Evolutionary conservation across 2,888 invertebrate species (phyloP), one percentile per base, ranked within the genome.

Genomic region (Monopis laevigella): DNA sequence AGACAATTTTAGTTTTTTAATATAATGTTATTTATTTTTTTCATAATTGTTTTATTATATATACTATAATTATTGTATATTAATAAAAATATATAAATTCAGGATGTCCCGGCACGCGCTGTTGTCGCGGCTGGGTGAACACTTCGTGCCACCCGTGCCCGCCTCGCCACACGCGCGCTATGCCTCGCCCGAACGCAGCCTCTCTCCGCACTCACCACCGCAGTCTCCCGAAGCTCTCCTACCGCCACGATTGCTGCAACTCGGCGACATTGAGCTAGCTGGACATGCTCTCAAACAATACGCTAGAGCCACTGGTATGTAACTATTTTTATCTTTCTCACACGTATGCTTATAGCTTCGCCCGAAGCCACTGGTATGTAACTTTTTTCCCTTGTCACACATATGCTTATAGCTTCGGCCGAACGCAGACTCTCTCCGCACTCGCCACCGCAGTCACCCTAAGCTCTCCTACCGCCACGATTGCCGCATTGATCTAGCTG

Each of bases 31-130:
- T n/a, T n/a, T n/a, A n/a, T n/a, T n/a, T n/a, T n/a, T n/a, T n/a
- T n/a, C n/a, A n/a, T n/a, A n/a, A n/a, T n/a, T n/a, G n/a, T n/a
- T n/a, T n/a, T n/a, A n/a, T n/a, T n/a, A n/a, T n/a, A n/a, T n/a
- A n/a, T n/a, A n/a, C n/a, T n/a, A n/a, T n/a, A n/a, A n/a, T n/a
- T n/a, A n/a, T n/a, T n/a, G n/a, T n/a, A n/a, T n/a, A n/a, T n/a
- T n/a, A n/a, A n/a, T n/a, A 6, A 24, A 7, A 24, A 10, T 29
- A 7, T 7, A 29, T 39, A 16, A 27, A 14, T 26, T 2, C 53
- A 75, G 73, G 53, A 80, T 80, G 78, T 78, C 78, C 10, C 69
- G 78, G 19, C 75, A 78, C 63, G 70, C 75, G 50, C 65, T 80
- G 27, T 59, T 80, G 41, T 77, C 77, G 13, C 70, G 78, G 38